Conservation (phyloP, 2,888 invertebrate species). For the Nephrotoma guestfalica region DNA sequence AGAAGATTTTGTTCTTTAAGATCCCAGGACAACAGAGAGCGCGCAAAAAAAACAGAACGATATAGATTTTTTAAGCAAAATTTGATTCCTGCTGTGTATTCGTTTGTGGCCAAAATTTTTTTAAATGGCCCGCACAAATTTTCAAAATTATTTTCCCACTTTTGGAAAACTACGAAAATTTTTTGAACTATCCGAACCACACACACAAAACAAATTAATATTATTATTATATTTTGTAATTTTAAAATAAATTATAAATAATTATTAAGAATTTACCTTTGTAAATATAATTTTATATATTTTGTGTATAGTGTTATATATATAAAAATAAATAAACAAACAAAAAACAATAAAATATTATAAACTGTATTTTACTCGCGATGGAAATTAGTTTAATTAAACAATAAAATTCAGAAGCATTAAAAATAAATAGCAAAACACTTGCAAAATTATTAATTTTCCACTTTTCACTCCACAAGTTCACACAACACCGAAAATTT, state of each 20-base stretch:
- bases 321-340: background rate
- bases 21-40: background rate
- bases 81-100: background rate
- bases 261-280: constrained; percentile 3
- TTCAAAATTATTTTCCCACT: background rate
- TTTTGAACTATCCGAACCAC: background rate
- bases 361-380: background rate
- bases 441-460: background rate
- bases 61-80: background rate
- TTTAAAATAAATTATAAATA: background rate
- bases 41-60: background rate
- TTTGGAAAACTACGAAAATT: background rate
- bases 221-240: background rate
- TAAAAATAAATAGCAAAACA: background rate
- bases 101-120: background rate
- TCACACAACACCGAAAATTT: background rate
- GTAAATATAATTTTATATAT: constrained; percentile 2
- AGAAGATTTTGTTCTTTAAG: background rate
- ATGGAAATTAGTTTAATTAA: background rate
- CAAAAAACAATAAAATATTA: background rate
- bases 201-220: background rate
- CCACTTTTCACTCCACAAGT: background rate
- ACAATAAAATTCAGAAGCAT: background rate
- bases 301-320: constrained; percentile 1
- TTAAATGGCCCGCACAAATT: background rate